A percentile compares a stretch with the other conserved stretches of the same genome.
Evolutionary conservation across 2,888 invertebrate genomes (phyloP).

Genomic region (Yponomeuta cagnagella): DNA sequence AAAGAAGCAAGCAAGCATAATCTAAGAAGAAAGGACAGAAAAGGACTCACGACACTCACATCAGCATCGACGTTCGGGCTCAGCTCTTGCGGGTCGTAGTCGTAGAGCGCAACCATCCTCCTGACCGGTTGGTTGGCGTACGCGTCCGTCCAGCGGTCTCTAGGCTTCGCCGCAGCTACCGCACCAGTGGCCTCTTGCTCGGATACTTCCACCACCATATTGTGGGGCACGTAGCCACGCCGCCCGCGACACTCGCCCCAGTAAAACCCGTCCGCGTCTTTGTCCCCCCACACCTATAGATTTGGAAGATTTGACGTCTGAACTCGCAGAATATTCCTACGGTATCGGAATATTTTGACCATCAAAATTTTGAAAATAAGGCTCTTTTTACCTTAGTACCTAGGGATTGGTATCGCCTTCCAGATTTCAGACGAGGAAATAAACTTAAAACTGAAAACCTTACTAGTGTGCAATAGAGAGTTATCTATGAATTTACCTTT

Average conservation of each 20-base stretch:
- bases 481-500: no score
- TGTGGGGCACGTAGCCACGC: constrained; percentile 96
- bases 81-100: constrained; percentile 97
- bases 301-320: neutral
- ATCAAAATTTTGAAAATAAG: no score
- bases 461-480: no score
- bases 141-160: constrained; percentile 91
- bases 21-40: neutral
- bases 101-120: constrained; percentile 97
- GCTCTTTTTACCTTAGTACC: no score
- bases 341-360: no score
- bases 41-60: constrained; percentile 75
- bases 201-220: constrained; percentile 97
- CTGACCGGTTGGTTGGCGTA: constrained; percentile 91
- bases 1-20: no score
- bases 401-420: no score
- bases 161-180: constrained; percentile 44
- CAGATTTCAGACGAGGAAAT: no score
- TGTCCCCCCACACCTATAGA: constrained; percentile 93
- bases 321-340: no score
- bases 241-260: constrained; percentile 95
- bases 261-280: constrained; percentile 99
- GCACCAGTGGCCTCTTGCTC: constrained; percentile 77
- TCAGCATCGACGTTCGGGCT: constrained; percentile 99
- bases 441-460: no score